Evolutionary conservation across 2,888 invertebrate genomes (phyloP).

Genomic region (Nymphalis c-album): DNA sequence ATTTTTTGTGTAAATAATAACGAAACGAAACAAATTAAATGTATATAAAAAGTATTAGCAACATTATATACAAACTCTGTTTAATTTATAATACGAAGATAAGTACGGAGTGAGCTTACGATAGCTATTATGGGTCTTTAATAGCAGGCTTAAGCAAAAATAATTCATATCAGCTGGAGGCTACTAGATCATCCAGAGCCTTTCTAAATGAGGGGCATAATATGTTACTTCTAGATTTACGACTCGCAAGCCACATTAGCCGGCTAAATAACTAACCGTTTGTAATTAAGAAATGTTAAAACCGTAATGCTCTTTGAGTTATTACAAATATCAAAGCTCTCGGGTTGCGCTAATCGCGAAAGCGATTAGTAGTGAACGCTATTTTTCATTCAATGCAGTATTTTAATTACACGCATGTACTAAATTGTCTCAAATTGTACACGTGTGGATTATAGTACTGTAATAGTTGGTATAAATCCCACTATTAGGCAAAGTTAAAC

Average conservation of each 20-base stretch:
- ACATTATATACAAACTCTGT: not conserved
- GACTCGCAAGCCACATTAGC: slow-evolving; percentile 28
- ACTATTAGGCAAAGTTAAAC: no score
- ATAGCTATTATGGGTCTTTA: slow-evolving; percentile 17
- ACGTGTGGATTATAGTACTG: no score
- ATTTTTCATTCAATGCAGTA: slow-evolving; percentile 23
- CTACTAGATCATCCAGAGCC: slow-evolving; percentile 18
- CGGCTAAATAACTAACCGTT: slow-evolving; percentile 22
- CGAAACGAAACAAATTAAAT: no score
- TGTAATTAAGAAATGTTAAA: slow-evolving; percentile 25
- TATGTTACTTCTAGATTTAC: slow-evolving; percentile 35
- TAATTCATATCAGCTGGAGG: slow-evolving; percentile 23
- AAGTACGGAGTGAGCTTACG: slow-evolving; percentile 1
- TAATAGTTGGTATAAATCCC: no score
- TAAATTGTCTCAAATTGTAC: no score
- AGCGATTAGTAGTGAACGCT: slow-evolving; percentile 32
- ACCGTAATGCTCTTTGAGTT: slow-evolving; percentile 24
- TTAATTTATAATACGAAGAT: not conserved
- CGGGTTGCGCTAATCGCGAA: slow-evolving; percentile 34
- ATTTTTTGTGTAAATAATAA: no score
- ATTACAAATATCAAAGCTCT: slow-evolving; percentile 30
- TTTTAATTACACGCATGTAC: not conserved
- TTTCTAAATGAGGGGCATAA: slow-evolving; percentile 28
- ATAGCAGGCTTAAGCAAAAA: slow-evolving; percentile 27
- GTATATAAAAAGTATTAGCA: no score